Evolutionary conservation across 2,113 vertebrate species (phyloP), one percentile per base, ranked within the genome.

Genomic region (Thryonomys swinderianus): DNA sequence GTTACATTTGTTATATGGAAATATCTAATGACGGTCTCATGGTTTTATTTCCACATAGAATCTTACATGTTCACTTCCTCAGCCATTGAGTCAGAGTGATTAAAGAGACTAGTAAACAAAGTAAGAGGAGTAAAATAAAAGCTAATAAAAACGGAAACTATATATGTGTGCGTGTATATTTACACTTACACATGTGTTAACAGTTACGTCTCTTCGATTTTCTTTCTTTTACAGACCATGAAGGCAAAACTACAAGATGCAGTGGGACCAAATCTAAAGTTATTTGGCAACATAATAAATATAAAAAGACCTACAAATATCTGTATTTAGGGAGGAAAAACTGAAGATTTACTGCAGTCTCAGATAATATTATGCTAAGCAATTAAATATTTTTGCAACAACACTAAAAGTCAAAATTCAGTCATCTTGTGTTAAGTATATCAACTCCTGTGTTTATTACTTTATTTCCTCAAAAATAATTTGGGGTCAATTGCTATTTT

Each of bases 221-320:
- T 93, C 48, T 91, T 81, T 25, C 51, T 76, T 95, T 96, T 92
- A 84, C 88, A 97, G 96, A 87, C 7, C 78, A 34, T 53, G 79
- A 93, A 81, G 45, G 5, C 18, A 91, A 91, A 88, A 17, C 18
- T 51, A 7, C 45, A 32, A 48, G 45, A 71, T 71, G 59, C 42
- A 81, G 69, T n/a, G 45, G 59, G 62, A 78, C 10, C 55, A 85
- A 92, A 88, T 59, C 48, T 59, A 45, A 92, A 84, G 62, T 45
- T 42, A 71, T 61, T 76, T 95, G 55, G 32, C 81, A 62, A 37
- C 37, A 1, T 64, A 40, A 86, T 64, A 91, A 40, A 79, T 53
- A 57, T 18, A 37, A 32, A 69, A 89, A 92, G 21, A 57, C 27
- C 32, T 34, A 64, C 37, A 13, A 10, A 25, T 61, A 10, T 71